Percentiles rank a stretch among this genome's conserved stretches.
These are phyloP conservation scores for Penaeus vannamei DNA, from an alignment of 1,140 invertebrate genomes.

Conservation along the genomic window DNA sequence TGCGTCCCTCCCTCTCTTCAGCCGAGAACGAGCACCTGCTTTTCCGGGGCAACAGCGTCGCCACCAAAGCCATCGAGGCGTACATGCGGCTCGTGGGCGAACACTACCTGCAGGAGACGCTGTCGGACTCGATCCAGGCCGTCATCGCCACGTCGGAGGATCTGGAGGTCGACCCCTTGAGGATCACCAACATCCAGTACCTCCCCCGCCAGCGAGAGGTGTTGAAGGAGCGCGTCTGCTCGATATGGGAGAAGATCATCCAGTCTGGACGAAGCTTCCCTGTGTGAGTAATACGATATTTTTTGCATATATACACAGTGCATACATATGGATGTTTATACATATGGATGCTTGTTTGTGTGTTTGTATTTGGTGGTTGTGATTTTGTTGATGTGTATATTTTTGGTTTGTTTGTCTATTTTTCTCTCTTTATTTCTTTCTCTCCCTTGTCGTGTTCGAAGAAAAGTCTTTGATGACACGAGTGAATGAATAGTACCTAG, in stretches of 20 bases:
- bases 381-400: no score
- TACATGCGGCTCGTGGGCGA: slow-evolving; percentile 96
- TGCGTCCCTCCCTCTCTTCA: not conserved
- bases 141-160: slow-evolving; percentile 79
- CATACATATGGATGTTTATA: no score
- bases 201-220: slow-evolving; percentile 87
- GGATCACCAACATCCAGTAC: slow-evolving; percentile 79
- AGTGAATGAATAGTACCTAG: no score
- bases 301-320: no score
- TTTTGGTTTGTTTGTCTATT: no score
- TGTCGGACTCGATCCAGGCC: slow-evolving; percentile 82
- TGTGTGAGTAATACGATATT: slow-evolving; percentile 34
- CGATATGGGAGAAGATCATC: slow-evolving; percentile 90
- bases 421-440: not conserved
- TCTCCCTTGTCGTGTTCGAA: not conserved
- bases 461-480: no score
- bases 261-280: slow-evolving; percentile 87
- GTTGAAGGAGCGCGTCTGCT: slow-evolving; percentile 84
- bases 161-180: slow-evolving; percentile 86
- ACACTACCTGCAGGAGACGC: slow-evolving; percentile 88
- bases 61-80: slow-evolving; percentile 97
- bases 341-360: no score
- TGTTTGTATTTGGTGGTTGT: no score
- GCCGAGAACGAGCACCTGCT: slow-evolving; percentile 64
- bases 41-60: slow-evolving; percentile 92